Evolutionary conservation across 2,797 vertebrate genomes (phyloP).

Genomic region (Tadarida brasiliensis): DNA sequence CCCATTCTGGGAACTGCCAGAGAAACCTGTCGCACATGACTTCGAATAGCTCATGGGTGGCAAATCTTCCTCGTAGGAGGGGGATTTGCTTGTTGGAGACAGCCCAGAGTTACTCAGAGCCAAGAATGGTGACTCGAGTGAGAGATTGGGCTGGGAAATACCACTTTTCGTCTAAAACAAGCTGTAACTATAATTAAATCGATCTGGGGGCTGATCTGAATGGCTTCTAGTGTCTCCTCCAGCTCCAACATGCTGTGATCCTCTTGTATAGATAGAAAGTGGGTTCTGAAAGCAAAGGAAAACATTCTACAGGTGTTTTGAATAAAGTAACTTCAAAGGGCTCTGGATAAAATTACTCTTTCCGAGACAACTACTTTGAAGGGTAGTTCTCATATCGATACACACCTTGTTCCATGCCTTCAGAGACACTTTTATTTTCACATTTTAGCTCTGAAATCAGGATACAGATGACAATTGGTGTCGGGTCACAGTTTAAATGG

Average conservation of each 20-base stretch:
- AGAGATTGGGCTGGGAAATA: conserved; percentile 73
- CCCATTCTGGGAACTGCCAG: neutral
- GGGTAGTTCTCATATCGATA: neutral
- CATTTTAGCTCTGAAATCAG: conserved; percentile 30
- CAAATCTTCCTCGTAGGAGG: conserved; percentile 62
- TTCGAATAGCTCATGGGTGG: conserved; percentile 65
- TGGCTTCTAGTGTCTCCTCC: conserved; percentile 51
- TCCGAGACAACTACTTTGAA: neutral
- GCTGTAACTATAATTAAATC: conserved; percentile 77
- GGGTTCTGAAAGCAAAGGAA: conserved; percentile 63
- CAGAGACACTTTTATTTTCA: neutral
- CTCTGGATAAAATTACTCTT: conserved; percentile 37
- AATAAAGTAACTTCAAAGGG: conserved; percentile 43
- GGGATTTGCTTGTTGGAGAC: conserved; percentile 63
- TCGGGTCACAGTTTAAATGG: neutral
- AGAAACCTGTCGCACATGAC: neutral
- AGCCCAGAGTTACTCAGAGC: conserved; percentile 65
- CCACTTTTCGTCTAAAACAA: conserved; percentile 76
- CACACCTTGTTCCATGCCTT: neutral
- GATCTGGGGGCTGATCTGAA: conserved; percentile 51
- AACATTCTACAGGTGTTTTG: conserved; percentile 75
- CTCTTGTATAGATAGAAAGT: conserved; percentile 77
- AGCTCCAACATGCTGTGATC: conserved; percentile 66
- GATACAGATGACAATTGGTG: neutral
- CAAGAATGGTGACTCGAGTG: conserved; percentile 50